Evolutionary conservation across 2,113 vertebrate genomes (phyloP).

Genomic region (Chaetodon trifascialis): DNA sequence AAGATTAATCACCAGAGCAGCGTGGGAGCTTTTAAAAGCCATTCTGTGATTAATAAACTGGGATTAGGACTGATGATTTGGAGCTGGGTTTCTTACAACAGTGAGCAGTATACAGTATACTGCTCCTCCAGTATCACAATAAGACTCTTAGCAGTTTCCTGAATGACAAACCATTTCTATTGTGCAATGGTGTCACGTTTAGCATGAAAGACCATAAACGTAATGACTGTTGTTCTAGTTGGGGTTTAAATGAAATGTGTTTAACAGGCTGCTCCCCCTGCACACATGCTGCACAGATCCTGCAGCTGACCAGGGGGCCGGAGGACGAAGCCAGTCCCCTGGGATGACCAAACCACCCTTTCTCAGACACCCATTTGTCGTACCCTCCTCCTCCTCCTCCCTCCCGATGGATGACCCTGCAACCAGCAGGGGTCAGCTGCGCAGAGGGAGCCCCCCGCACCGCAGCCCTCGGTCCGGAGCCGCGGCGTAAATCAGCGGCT

Average conservation of each 20-base stretch:
- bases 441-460: constrained; percentile 63
- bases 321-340: constrained; percentile 67
- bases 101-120: neutral
- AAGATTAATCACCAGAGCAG: constrained; percentile 44
- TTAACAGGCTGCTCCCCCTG: constrained; percentile 51
- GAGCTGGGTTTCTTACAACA: neutral
- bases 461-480: constrained; percentile 67
- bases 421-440: constrained; percentile 79
- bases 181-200: neutral
- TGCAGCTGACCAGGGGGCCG: constrained; percentile 69
- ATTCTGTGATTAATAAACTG: constrained; percentile 41
- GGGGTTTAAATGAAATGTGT: constrained; percentile 56
- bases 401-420: constrained; percentile 71
- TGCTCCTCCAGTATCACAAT: neutral
- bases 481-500: constrained; percentile 80
- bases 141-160: neutral
- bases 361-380: constrained; percentile 84
- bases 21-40: constrained; percentile 41
- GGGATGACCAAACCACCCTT: constrained; percentile 73
- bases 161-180: neutral
- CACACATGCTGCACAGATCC: constrained; percentile 76
- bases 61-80: constrained; percentile 43
- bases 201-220: constrained; percentile 26
- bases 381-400: constrained; percentile 30
- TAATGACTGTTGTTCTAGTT: constrained; percentile 42